phyloP scores from a whole-genome alignment of 2,113 vertebrate genomes.

The Candoia aspera region DNA sequence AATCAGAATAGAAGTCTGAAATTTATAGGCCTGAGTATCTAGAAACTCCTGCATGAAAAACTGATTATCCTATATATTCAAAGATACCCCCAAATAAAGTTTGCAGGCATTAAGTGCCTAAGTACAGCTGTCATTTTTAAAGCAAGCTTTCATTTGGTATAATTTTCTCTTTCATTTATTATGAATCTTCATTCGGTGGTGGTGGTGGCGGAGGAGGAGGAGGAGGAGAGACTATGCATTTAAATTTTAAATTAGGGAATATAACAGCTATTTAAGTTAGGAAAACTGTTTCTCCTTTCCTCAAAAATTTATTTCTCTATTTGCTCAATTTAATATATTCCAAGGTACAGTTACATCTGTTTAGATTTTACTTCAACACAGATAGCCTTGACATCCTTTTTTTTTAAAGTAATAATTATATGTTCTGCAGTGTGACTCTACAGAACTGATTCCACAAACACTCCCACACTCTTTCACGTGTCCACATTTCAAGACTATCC shows the following conservation, averaged over 20 bases:
- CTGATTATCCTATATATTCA: not conserved
- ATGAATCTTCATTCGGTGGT: not conserved
- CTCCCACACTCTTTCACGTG: rapidly evolving
- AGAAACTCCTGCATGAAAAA: not conserved
- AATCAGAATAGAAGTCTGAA: not conserved
- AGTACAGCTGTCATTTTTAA: not conserved
- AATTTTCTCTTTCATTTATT: not conserved
- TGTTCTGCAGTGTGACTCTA: not conserved
- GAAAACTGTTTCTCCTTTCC: not conserved
- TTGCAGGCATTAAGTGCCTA: not conserved
- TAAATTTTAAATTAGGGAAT: no score
- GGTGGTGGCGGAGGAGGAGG: no score
- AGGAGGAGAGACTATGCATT: no score
- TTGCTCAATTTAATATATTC: not conserved
- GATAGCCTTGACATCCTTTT: not conserved
- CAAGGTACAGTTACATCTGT: not conserved
- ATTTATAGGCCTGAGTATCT: not conserved
- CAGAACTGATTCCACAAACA: not conserved
- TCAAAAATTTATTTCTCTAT: not conserved
- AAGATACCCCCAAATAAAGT: not conserved
- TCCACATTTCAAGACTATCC: not conserved
- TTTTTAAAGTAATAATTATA: conserved; percentile 11
- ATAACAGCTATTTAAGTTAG: not conserved
- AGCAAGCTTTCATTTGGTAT: not conserved
- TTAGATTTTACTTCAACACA: not conserved